These are phyloP conservation scores for Vandiemenella viatica DNA, from an alignment of 2,888 invertebrate species.

Conservation along the genomic window DNA sequence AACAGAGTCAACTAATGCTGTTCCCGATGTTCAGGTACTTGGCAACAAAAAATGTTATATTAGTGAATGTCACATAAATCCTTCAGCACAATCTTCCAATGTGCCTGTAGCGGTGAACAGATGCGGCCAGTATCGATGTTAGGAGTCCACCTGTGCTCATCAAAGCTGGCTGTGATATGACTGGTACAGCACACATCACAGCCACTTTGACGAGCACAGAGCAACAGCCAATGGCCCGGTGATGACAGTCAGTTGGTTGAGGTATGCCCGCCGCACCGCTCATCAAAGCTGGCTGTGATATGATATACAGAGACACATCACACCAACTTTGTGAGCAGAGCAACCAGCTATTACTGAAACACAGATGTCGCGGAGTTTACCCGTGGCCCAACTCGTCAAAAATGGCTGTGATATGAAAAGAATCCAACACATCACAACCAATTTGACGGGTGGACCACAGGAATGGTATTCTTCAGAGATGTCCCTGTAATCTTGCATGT, in stretches of 20 bases:
- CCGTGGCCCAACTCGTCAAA: constrained; percentile 75
- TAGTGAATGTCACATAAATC: no score
- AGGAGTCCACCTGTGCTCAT: constrained; percentile 46
- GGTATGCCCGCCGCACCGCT: constrained; percentile 43
- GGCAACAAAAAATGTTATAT: no score
- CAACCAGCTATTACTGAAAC: constrained; percentile 25
- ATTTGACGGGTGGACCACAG: constrained; percentile 53
- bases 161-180: constrained; percentile 99
- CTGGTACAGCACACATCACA: constrained; percentile 54
- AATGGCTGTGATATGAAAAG: constrained; percentile 82
- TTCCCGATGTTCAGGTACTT: no score
- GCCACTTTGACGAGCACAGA: constrained; percentile 68
- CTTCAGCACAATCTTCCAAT: no score
- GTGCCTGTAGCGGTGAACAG: no score
- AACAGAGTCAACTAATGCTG: no score
- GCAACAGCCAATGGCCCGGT: not conserved
- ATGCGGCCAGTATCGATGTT: no score
- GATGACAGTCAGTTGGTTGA: not conserved
- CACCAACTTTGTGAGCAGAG: constrained; percentile 80
- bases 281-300: constrained; percentile 99
- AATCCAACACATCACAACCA: constrained; percentile 58
- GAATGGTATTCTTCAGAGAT: constrained; percentile 7
- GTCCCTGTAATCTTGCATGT: no score
- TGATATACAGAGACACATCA: constrained; percentile 56
- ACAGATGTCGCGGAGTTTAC: constrained; percentile 17